Evolutionary conservation across 2,797 vertebrate genomes (phyloP), one percentile per base, ranked within the genome.

Genomic region (Myotis daubentonii): DNA sequence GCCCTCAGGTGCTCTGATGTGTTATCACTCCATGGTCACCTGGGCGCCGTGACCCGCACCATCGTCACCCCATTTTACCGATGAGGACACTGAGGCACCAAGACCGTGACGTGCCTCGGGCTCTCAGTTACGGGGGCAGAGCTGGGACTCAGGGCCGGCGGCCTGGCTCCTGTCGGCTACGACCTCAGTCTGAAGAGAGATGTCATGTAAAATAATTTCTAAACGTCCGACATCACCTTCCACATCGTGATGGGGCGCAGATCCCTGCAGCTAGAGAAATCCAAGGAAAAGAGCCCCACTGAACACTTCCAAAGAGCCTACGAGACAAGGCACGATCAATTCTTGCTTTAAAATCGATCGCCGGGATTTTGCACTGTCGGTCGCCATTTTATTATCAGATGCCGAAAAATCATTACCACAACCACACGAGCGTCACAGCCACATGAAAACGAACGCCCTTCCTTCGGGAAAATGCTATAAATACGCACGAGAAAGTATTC

Each of bases 311-410:
- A 51, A 72, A 91, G 72, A 91, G 57, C 36, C 70, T 22, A 47
- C 51, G 89, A 36, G 94, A 60, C 91, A 89, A 84, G 79, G 53
- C 38, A 88, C 92, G 93, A 92, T 96, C 87, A 94, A 94, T 94
- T 95, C 36, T 72, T 82, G 60, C 47, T 94, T 89, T 89, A 95
- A 89, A 95, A 95, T 80, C 91, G 94, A 94, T 89, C 38, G 44
- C 11, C 81, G 87, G 89, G 92, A 85, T 95, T 94, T 94, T 66
- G 87, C 86, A 75, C 30, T 68, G 86, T 93, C 95, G 87, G 95
- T 93, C 94, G 91, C 95, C 30, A 70, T 95, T 96, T 95, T 93
- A 96, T 94, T 92, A 89, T 93, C 68, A 94, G 87, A 93, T 90
- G 95, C 75, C 25, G 89, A 93, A 95, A 95, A 94, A 89, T 92